Evolutionary conservation across 2,113 vertebrate genomes (phyloP).

Genomic region (Toxotes chatareus): DNA sequence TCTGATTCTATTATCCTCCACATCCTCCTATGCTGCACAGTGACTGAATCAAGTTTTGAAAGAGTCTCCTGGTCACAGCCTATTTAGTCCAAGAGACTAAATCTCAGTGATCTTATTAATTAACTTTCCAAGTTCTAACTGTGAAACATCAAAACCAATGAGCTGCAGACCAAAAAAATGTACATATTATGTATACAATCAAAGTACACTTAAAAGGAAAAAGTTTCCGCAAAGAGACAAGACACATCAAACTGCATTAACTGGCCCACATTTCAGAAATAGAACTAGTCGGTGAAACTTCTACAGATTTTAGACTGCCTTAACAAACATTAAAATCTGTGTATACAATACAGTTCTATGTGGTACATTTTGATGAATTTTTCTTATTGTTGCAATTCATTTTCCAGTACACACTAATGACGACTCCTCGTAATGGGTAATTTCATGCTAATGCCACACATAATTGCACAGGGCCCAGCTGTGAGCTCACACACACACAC

Average conservation of each 20-base stretch:
- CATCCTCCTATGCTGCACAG: background rate
- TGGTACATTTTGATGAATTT: background rate
- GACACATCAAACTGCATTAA: background rate
- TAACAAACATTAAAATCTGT: background rate
- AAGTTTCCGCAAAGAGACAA: background rate
- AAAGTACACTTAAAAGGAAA: background rate
- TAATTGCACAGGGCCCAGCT: conserved; percentile 34
- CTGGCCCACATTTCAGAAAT: too few species aligned
- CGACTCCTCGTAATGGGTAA: conserved; percentile 20
- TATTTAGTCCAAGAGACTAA: background rate
- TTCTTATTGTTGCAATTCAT: background rate
- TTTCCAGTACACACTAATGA: conserved; percentile 22
- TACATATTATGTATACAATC: background rate
- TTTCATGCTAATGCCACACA: conserved; percentile 26
- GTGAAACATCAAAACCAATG: background rate
- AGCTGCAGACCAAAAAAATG: background rate
- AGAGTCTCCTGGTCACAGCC: background rate
- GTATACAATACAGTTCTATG: background rate
- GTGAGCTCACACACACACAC: conserved; percentile 5
- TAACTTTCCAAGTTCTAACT: background rate
- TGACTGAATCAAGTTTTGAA: conserved; percentile 12
- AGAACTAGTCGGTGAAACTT: background rate
- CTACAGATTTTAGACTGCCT: background rate
- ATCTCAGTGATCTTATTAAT: background rate
- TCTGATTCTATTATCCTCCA: conserved; percentile 2